Conservation (phyloP, 2,113 vertebrate species). For the Chaetorhynchus papuensis region DNA sequence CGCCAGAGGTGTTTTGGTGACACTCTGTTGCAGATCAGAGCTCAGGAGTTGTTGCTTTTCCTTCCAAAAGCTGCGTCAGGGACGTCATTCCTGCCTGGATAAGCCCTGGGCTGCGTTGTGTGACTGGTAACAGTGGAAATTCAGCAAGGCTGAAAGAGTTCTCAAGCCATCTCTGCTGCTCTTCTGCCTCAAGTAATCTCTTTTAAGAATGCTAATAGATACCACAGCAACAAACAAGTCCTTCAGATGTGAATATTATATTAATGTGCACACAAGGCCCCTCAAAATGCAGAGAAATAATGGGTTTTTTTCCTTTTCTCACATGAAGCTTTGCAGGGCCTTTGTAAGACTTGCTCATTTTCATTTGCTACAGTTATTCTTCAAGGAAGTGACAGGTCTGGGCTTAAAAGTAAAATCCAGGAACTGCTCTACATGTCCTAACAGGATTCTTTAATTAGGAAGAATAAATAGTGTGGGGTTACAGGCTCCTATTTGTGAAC, state of each 20-base stretch:
- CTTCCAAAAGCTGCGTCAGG: not conserved
- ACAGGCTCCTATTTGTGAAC: not conserved
- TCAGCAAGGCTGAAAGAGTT: not conserved
- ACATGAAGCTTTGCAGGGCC: not conserved
- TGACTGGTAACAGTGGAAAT: not conserved
- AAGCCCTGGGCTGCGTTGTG: not conserved
- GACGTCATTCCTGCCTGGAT: rapidly evolving
- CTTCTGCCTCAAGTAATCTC: not conserved
- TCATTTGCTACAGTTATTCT: not conserved
- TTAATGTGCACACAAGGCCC: not conserved
- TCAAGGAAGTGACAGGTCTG: not conserved
- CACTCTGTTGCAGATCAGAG: not conserved
- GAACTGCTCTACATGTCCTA: not conserved
- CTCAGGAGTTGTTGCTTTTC: rapidly evolving
- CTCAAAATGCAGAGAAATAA: not conserved
- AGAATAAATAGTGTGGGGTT: not conserved
- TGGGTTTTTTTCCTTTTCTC: not conserved
- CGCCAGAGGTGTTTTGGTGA: not conserved
- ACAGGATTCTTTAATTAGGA: not conserved
- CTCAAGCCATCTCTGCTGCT: not conserved
- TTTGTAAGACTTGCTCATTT: not conserved
- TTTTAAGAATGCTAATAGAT: not conserved
- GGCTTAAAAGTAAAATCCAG: not conserved
- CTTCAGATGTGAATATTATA: not conserved
- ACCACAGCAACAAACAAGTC: not conserved